phyloP scores from a whole-genome alignment of 30 jellyfish, hydroid and myxozoan species.

The Rhopilema esculentum region DNA sequence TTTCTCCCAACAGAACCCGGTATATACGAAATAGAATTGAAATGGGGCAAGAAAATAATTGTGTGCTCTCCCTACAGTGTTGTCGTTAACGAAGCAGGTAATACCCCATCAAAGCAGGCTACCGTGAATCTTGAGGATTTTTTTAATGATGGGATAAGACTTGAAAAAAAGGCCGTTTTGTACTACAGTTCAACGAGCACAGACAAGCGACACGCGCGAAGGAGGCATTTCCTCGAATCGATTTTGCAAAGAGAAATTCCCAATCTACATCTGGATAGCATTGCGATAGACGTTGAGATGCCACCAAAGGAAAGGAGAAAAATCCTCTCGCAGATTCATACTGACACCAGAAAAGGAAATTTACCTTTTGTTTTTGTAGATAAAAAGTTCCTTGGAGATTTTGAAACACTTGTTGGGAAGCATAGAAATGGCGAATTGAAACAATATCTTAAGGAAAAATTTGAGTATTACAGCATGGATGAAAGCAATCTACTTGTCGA shows the following conservation, averaged over 20 bases:
- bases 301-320: constrained; percentile 57
- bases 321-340: constrained; percentile 46
- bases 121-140: constrained; percentile 12
- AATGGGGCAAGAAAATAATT: constrained; percentile 80
- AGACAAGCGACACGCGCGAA: constrained; percentile 47
- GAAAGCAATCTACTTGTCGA: constrained; percentile 35
- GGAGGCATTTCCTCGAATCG: constrained; percentile 54
- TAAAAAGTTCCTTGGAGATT: constrained; percentile 66
- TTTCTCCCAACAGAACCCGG: constrained; percentile 97
- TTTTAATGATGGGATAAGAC: constrained; percentile 18
- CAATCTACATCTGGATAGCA: constrained; percentile 39
- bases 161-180: constrained; percentile 56
- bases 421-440: constrained; percentile 63
- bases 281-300: constrained; percentile 80
- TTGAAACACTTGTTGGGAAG: constrained; percentile 55
- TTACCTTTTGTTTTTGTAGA: constrained; percentile 80
- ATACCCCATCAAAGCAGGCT: background rate
- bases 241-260: constrained; percentile 41
- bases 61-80: constrained; percentile 84
- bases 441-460: constrained; percentile 10
- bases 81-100: constrained; percentile 65
- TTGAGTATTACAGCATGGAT: constrained; percentile 26
- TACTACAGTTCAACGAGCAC: constrained; percentile 86
- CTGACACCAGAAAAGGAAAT: background rate
- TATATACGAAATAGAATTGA: constrained; percentile 83